Base-by-base conservation (phyloP, 2,113 vertebrate species). In the Panurus biarmicus region DNA sequence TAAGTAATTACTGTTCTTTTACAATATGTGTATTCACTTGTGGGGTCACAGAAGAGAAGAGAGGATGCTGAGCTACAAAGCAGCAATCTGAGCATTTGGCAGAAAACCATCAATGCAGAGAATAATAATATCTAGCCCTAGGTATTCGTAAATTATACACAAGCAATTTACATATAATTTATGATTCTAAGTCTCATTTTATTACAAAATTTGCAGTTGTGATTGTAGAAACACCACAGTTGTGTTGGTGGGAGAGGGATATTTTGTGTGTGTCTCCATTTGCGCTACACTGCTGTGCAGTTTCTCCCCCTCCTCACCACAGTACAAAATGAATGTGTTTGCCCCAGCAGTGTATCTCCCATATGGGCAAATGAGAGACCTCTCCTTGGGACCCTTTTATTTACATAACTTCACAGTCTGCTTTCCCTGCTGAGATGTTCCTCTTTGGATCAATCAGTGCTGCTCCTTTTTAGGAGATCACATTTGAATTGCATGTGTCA, bases 111-210 rank as follows among this genome's bases (percentile, higher is more conserved):
- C 87, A 93, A 91, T 74, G 93, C 89, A 70, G 78, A 80, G 93
- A 96, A 95, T 92, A 95, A 89, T 92, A 95, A 94, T 91, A 85
- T 85, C 75, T 95, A 95, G 94, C 91, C 96, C 56, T 93, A 95
- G 96, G 94, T 95, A 86, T 91, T 93, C 0, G 47, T 96, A 93
- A 97, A 96, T 96, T 95, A 93, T 95, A 93, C 64, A 94, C 71
- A 90, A 95, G 89, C 25, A 71, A 85, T 95, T 97, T 96, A 51
- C 94, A 95, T 96, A 85, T 85, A 80, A 93, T 91, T 96, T 90
- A 89, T 84, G 72, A 88, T 85, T 96, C 91, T 80, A 80, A 83
- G 60, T 60, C 78, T 91, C 22, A 25, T 67, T 51, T 91, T 67
- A 84, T 91, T 94, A 76, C 40, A 72, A 77, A 96, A 94, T 70